These are phyloP conservation scores for Bubo bubo DNA, from an alignment of 2,113 vertebrate genomes.

Conservation along the genomic window DNA sequence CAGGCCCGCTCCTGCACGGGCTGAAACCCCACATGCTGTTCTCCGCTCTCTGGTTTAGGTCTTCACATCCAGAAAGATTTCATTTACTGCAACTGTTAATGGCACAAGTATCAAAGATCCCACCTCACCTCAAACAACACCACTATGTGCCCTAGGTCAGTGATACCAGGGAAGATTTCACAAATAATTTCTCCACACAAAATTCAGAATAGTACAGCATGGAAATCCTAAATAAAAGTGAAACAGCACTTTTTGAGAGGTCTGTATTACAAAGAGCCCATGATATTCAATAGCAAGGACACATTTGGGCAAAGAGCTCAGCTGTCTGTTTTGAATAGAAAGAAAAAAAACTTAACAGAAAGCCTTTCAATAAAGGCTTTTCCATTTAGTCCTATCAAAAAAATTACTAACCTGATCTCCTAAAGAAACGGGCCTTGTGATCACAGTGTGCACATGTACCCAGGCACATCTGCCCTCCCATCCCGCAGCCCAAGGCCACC, in stretches of 20 bases:
- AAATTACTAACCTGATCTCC: neutral
- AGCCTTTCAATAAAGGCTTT: neutral
- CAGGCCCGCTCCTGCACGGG: rapidly evolving
- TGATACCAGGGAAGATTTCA: neutral
- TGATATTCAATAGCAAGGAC: neutral
- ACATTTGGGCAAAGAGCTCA: neutral
- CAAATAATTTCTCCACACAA: neutral
- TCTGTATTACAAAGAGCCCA: neutral
- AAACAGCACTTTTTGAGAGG: neutral
- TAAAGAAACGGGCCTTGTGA: neutral
- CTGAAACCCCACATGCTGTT: rapidly evolving
- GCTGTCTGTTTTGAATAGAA: neutral
- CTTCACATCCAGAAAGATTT: neutral
- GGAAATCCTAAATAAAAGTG: neutral
- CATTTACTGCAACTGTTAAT: neutral
- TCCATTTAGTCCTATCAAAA: neutral
- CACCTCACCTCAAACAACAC: neutral
- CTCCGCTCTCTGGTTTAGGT: neutral
- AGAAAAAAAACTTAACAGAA: neutral
- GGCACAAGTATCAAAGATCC: neutral
- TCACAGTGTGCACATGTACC: rapidly evolving
- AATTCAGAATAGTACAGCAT: neutral
- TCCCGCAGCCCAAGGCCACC: neutral
- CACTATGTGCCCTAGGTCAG: neutral
- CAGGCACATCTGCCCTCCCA: neutral